These are phyloP conservation scores for Hippocampus zosterae DNA, from an alignment of 2,113 vertebrate genomes.

Conservation along the genomic window DNA sequence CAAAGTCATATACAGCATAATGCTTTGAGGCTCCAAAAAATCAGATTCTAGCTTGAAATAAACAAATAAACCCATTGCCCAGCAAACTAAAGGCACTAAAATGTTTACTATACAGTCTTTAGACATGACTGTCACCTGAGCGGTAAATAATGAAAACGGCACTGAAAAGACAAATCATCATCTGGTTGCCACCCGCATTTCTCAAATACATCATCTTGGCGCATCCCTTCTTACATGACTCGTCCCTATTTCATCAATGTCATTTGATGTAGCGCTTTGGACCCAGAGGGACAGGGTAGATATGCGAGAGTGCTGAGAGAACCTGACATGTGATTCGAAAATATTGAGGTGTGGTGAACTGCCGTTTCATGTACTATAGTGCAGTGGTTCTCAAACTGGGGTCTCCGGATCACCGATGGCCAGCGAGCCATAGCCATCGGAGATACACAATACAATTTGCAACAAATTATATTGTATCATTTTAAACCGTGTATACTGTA, in stretches of 20 bases:
- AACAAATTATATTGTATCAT: neutral
- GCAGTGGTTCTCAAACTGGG: neutral
- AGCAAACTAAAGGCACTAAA: neutral
- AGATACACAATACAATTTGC: neutral
- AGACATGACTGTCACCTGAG: neutral
- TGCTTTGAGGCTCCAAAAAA: neutral
- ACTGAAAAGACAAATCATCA: conserved; percentile 1
- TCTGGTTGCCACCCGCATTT: neutral
- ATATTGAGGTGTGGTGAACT: neutral
- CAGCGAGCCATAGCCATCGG: neutral
- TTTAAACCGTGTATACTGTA: neutral
- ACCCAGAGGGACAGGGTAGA: neutral
- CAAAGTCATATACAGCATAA: neutral
- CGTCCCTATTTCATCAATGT: conserved; percentile 3
- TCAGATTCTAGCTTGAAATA: neutral
- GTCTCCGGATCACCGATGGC: neutral
- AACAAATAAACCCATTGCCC: neutral
- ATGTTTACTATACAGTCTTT: neutral
- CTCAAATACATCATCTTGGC: conserved; percentile 1
- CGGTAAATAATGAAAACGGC: neutral
- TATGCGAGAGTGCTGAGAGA: conserved; percentile 1
- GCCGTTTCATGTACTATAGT: neutral
- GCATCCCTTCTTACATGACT: neutral
- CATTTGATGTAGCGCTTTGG: neutral
- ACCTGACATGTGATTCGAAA: neutral